These are phyloP conservation scores for Battus philenor DNA, from an alignment of 1,140 invertebrate genomes.

Conservation along the genomic window DNA sequence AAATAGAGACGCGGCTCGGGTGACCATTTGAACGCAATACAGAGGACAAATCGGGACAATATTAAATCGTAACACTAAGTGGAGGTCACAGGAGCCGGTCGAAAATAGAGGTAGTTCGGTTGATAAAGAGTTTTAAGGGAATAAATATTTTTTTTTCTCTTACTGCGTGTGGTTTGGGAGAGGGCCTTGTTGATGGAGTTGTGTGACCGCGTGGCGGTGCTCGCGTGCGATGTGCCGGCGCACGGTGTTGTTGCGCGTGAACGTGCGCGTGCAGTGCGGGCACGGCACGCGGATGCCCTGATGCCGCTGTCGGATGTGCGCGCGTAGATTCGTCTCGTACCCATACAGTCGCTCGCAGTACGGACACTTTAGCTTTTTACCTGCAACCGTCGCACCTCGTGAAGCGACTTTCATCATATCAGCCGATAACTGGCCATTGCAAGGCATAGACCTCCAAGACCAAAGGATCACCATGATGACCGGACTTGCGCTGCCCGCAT, in stretches of 20 bases:
- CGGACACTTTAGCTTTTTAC: conserved; percentile 93
- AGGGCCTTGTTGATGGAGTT: conserved; percentile 77
- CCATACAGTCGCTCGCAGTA: conserved; percentile 95
- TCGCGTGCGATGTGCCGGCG: conserved; percentile 91
- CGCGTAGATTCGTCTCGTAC: conserved; percentile 93
- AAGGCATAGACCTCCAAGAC: no score
- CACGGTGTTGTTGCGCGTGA: conserved; percentile 94
- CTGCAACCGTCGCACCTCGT: conserved; percentile 77
- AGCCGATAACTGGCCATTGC: no score
- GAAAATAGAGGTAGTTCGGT: conserved; percentile 62
- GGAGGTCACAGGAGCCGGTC: conserved; percentile 32
- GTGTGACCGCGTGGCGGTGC: conserved; percentile 86
- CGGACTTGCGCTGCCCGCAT: no score
- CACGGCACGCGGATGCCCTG: conserved; percentile 92
- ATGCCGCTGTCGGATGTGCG: conserved; percentile 92
- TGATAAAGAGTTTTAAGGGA: conserved; percentile 32
- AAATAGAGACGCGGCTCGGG: conserved; percentile 33
- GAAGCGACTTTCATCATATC: no score
- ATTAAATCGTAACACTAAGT: conserved; percentile 17
- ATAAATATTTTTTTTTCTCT: conserved; percentile 26
- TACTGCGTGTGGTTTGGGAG: conserved; percentile 78
- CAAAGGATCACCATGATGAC: no score
- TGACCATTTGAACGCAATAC: conserved; percentile 14
- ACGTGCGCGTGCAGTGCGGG: conserved; percentile 91
- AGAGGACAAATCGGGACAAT: conserved; percentile 6